These are phyloP conservation scores for Sebastes umbrosus DNA, from an alignment of 2,797 vertebrate genomes.

Conservation along the genomic window DNA sequence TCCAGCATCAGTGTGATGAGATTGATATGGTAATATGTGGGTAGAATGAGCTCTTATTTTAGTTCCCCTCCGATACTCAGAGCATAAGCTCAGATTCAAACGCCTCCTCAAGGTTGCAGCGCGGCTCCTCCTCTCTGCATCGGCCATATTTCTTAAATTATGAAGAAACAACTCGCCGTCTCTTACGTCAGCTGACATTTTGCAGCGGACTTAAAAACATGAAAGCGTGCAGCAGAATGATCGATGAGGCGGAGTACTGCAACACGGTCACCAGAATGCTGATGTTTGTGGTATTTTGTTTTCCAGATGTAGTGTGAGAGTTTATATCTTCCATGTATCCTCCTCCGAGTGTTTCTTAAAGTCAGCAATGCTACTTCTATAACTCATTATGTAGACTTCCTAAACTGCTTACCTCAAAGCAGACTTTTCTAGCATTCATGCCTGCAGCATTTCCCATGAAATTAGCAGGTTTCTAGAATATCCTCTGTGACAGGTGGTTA, in stretches of 20 bases:
- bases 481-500: constrained; percentile 7
- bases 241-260: constrained; percentile 21
- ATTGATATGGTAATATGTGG: constrained; percentile 50
- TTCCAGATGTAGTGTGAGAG: neutral
- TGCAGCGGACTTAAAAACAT: neutral
- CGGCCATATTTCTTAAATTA: neutral
- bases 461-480: constrained; percentile 5
- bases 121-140: neutral
- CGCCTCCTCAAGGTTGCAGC: neutral
- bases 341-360: neutral
- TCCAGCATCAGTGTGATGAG: constrained; percentile 34
- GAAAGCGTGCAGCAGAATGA: constrained; percentile 23
- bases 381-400: neutral
- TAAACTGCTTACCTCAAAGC: neutral
- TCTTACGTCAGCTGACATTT: constrained; percentile 12
- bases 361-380: neutral
- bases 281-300: constrained; percentile 1
- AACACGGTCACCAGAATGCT: constrained; percentile 17
- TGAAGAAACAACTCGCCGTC: neutral
- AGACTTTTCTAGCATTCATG: neutral
- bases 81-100: neutral
- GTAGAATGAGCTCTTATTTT: constrained; percentile 16
- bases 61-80: neutral
- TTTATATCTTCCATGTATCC: neutral
- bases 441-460: constrained; percentile 3